phyloP scores from a whole-genome alignment of 2,113 vertebrate species.

The Illadopsis cleaveri region DNA sequence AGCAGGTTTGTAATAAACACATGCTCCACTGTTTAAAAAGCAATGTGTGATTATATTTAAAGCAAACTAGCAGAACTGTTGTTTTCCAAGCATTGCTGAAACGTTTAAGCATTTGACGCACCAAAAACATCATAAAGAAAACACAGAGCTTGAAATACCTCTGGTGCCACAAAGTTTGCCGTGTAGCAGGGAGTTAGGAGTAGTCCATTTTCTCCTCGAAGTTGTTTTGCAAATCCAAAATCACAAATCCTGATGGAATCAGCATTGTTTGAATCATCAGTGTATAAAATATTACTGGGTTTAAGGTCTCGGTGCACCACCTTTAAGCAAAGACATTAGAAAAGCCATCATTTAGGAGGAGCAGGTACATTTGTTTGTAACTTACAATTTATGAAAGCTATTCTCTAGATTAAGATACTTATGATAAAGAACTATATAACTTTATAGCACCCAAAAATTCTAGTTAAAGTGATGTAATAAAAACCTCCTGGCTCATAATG shows the following conservation, averaged over 20 bases:
- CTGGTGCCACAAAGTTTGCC: constrained; percentile 97
- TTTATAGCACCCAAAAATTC: neutral
- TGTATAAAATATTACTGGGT: constrained; percentile 98
- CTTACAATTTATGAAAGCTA: neutral
- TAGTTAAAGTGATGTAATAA: neutral
- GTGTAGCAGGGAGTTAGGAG: constrained; percentile 97
- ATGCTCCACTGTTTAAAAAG: neutral
- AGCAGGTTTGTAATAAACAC: neutral
- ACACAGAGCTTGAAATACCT: constrained; percentile 75
- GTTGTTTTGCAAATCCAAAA: constrained; percentile 97
- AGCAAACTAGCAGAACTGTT: neutral
- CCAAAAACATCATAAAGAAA: neutral
- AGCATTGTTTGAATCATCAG: constrained; percentile 92
- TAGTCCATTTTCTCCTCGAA: constrained; percentile 92
- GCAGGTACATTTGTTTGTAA: neutral
- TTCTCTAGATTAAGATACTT: neutral
- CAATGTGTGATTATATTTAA: neutral
- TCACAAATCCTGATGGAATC: constrained; percentile 98
- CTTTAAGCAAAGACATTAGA: constrained; percentile 65
- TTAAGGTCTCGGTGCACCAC: constrained; percentile 98
- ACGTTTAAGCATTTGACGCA: neutral
- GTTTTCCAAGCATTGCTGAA: neutral
- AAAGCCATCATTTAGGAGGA: neutral
- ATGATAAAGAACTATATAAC: neutral
- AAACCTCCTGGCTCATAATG: neutral